Conservation (phyloP, 2,888 invertebrate genomes). For the Mythimna vitellina region DNA sequence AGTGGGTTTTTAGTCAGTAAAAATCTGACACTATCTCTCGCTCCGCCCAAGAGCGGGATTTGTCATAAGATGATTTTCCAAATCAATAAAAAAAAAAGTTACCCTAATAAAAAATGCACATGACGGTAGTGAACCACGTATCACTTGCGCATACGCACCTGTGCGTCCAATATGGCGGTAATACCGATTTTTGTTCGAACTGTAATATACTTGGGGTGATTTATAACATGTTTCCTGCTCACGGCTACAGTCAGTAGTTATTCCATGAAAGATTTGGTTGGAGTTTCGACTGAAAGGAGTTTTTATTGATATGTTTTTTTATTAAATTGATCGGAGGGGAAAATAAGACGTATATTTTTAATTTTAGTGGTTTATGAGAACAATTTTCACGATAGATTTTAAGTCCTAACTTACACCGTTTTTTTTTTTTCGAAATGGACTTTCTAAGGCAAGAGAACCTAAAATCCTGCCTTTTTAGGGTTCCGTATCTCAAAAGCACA, state of each 20-base stretch:
- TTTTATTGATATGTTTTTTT: conserved; percentile 15
- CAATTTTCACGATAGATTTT: background rate
- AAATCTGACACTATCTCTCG: no score
- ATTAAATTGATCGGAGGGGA: background rate
- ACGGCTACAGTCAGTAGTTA: conserved; percentile 20
- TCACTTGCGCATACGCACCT: conserved; percentile 61
- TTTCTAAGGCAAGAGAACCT: no score
- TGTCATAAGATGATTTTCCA: no score
- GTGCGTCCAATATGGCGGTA: conserved; percentile 59
- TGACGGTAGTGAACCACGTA: conserved; percentile 31
- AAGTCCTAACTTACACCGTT: no score
- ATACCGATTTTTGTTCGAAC: conserved; percentile 61
- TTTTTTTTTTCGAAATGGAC: background rate
- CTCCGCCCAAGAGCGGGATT: no score
- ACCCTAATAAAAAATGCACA: conserved; percentile 37
- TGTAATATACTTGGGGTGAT: conserved; percentile 62
- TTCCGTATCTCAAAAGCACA: no score
- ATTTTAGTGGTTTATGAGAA: background rate
- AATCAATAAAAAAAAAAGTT: background rate
- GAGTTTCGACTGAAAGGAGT: conserved; percentile 2
- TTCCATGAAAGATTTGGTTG: conserved; percentile 37
- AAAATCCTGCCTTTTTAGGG: no score
- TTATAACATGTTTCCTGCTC: conserved; percentile 62
- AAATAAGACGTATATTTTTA: no score
- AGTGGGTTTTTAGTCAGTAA: no score